Evolutionary conservation across 2,888 invertebrate species (phyloP).

Genomic region (Agapetus fuscipes): DNA sequence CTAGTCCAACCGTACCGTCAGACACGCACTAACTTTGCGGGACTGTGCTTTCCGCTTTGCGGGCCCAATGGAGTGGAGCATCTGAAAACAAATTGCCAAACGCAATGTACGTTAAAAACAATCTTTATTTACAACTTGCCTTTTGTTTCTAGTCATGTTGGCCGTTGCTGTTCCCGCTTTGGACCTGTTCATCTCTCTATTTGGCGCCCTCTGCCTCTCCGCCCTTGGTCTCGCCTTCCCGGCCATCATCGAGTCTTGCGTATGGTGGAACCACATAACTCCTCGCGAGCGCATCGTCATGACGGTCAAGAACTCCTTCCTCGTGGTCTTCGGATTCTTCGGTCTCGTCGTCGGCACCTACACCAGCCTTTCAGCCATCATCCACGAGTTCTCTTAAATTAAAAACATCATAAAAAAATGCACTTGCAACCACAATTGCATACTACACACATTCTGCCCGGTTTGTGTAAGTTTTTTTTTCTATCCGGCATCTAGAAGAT

Average conservation of each 20-base stretch:
- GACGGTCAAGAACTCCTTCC: slow-evolving; percentile 49
- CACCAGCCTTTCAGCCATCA: slow-evolving; percentile 56
- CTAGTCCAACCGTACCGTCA: too few species aligned
- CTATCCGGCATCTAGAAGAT: too few species aligned
- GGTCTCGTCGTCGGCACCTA: slow-evolving; percentile 62
- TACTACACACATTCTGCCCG: too few species aligned
- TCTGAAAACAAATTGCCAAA: too few species aligned
- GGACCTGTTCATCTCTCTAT: slow-evolving; percentile 61
- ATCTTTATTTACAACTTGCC: too few species aligned
- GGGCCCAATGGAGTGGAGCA: too few species aligned
- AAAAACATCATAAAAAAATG: too few species aligned
- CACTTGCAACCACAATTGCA: too few species aligned
- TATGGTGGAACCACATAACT: slow-evolving; percentile 36
- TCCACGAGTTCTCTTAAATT: slow-evolving; percentile 41
- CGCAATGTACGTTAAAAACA: too few species aligned
- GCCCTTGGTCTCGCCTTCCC: slow-evolving; percentile 85
- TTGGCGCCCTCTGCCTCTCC: slow-evolving; percentile 85
- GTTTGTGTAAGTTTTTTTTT: too few species aligned
- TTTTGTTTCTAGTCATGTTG: slow-evolving; percentile 56
- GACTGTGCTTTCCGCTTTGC: too few species aligned
- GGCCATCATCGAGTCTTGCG: slow-evolving; percentile 72
- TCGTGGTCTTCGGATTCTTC: slow-evolving; percentile 55
- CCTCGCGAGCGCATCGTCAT: slow-evolving; percentile 47
- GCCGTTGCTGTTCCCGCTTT: slow-evolving; percentile 79
- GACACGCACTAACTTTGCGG: too few species aligned